These are phyloP conservation scores for Rhombomys opimus DNA, from an alignment of 2,113 vertebrate species.

Conservation along the genomic window DNA sequence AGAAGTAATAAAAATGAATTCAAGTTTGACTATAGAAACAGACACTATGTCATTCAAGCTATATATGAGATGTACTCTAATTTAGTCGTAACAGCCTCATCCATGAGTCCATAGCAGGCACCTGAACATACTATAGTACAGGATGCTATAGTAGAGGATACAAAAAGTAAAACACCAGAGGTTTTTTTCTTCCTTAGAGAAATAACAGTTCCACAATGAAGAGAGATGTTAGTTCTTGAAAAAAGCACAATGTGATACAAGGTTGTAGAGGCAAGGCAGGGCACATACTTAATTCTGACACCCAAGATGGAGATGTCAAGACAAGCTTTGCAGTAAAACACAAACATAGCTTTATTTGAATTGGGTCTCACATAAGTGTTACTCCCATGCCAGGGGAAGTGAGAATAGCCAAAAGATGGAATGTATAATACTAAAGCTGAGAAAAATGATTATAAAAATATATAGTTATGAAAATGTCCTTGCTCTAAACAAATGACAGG, in stretches of 20 bases:
- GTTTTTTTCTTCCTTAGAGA: not conserved
- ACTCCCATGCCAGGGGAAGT: not conserved
- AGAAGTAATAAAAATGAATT: not conserved
- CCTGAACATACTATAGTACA: not conserved
- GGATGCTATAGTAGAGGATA: not conserved
- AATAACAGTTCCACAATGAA: not conserved
- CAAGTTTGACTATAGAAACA: not conserved
- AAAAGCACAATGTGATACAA: not conserved
- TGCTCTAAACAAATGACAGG: not conserved
- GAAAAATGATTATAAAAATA: not conserved
- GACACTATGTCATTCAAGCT: not conserved
- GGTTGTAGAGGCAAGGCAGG: not conserved
- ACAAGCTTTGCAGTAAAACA: not conserved
- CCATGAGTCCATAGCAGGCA: fast-evolving
- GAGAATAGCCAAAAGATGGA: not conserved
- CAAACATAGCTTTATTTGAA: not conserved
- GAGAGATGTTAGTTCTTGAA: not conserved
- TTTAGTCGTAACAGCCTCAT: not conserved
- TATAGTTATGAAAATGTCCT: not conserved
- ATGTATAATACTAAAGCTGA: not conserved
- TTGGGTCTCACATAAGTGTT: not conserved
- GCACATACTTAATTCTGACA: not conserved
- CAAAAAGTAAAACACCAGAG: not conserved
- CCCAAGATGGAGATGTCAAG: not conserved
- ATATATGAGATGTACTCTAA: not conserved